These are phyloP conservation scores for Drosophila acutilabella DNA, from an alignment of 2,888 invertebrate species.

Conservation along the genomic window DNA sequence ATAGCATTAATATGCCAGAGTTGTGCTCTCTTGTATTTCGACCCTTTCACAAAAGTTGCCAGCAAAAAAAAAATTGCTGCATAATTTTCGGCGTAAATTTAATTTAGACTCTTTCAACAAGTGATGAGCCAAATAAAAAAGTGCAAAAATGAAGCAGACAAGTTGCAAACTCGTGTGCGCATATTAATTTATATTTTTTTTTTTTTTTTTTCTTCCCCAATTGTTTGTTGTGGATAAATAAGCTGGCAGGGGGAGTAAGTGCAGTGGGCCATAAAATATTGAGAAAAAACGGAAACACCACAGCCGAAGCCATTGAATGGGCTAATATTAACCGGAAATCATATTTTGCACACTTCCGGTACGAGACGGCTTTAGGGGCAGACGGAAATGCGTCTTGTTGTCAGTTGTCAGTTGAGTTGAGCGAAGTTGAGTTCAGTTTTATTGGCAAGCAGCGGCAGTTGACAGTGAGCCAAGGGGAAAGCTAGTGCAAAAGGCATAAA, in stretches of 20 bases:
- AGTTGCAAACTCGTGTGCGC: constrained; percentile 42
- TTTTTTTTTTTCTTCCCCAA: constrained; percentile 4
- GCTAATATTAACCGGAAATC: constrained; percentile 63
- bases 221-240: constrained; percentile 25
- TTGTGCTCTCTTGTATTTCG: constrained; percentile 39
- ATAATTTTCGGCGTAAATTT: constrained; percentile 73
- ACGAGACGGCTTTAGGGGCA: neutral
- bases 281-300: constrained; percentile 16
- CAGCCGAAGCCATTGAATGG: constrained; percentile 17
- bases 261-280: constrained; percentile 60
- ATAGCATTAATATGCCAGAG: constrained; percentile 66
- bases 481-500: constrained; percentile 55
- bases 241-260: constrained; percentile 38
- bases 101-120: constrained; percentile 70
- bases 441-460: constrained; percentile 40
- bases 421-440: constrained; percentile 36
- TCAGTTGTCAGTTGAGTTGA: constrained; percentile 17
- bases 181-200: constrained; percentile 49
- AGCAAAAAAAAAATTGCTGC: constrained; percentile 38
- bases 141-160: constrained; percentile 15
- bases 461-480: constrained; percentile 20
- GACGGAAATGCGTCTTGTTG: constrained; percentile 67
- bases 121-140: constrained; percentile 21
- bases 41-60: constrained; percentile 20
- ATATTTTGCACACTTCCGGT: constrained; percentile 44